These are phyloP conservation scores for Trididemnum miniatum DNA, from an alignment of 23 tunicate species.

Conservation along the genomic window DNA sequence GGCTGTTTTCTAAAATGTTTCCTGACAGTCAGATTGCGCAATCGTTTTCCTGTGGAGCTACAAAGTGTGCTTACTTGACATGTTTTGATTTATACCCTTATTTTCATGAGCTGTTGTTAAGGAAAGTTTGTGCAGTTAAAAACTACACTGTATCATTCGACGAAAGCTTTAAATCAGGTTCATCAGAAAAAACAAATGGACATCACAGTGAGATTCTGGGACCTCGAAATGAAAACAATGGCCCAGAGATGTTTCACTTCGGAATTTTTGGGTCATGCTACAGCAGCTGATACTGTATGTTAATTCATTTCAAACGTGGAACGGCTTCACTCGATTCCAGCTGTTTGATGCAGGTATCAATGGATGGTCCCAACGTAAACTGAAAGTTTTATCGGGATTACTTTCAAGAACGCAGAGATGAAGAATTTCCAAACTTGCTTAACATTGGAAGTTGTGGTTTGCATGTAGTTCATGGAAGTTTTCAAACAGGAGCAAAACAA, in stretches of 20 bases:
- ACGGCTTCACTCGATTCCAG: background rate
- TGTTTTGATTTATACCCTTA: conserved; percentile 1
- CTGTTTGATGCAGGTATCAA: conserved; percentile 16
- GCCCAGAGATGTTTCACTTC: background rate
- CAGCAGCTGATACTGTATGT: conserved; percentile 18
- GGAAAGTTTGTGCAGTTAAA: background rate
- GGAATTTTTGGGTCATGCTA: conserved; percentile 1
- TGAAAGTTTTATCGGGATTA: background rate
- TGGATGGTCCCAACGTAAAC: background rate
- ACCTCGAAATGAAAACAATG: background rate
- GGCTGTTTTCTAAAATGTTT: conserved; percentile 16
- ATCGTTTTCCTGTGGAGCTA: conserved; percentile 23
- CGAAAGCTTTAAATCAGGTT: background rate
- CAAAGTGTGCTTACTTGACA: conserved; percentile 12
- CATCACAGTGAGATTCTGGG: background rate
- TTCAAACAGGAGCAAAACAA: background rate
- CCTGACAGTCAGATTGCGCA: conserved; percentile 18
- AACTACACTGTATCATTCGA: background rate
- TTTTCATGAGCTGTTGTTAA: conserved; percentile 10
- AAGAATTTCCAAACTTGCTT: conserved; percentile 7
- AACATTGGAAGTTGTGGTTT: conserved; percentile 21
- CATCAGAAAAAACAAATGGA: conserved; percentile 17
- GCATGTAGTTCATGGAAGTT: background rate
- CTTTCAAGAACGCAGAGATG: conserved; percentile 9
- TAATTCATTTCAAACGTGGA: too few relatives aligned